These are phyloP conservation scores for Ctenopoma kingsleyae DNA, from an alignment of 2,797 vertebrate genomes.

Conservation along the genomic window DNA sequence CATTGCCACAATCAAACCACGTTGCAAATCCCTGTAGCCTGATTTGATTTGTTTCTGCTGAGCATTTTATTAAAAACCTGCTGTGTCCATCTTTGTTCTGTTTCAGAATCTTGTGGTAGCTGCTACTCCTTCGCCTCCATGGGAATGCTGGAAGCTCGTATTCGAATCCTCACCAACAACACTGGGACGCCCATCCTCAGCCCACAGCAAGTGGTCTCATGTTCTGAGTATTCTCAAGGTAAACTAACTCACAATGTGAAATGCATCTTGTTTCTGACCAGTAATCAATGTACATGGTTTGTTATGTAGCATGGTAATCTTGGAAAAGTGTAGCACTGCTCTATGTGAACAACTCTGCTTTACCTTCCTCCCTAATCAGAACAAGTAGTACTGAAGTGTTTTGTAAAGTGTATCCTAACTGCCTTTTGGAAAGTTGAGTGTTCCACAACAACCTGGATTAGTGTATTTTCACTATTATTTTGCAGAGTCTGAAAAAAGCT, in stretches of 20 bases:
- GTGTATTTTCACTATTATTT: slow-evolving; percentile 1
- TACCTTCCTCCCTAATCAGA: neutral
- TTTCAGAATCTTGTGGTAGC: slow-evolving; percentile 89
- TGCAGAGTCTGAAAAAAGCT: neutral
- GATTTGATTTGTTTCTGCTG: slow-evolving; percentile 31
- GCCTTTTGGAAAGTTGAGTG: neutral
- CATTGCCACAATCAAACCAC: slow-evolving; percentile 44
- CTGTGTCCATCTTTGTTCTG: neutral
- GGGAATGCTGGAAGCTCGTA: slow-evolving; percentile 95
- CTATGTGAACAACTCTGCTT: neutral
- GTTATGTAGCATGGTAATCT: neutral
- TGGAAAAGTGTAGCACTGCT: neutral
- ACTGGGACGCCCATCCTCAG: slow-evolving; percentile 89
- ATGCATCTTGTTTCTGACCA: neutral
- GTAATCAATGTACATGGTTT: neutral
- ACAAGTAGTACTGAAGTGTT: neutral
- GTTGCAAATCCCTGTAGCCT: slow-evolving; percentile 20
- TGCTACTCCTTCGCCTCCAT: slow-evolving; percentile 94
- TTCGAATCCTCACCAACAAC: slow-evolving; percentile 93
- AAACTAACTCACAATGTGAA: slow-evolving; percentile 13
- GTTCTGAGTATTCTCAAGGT: slow-evolving; percentile 97
- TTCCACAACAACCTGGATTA: slow-evolving; percentile 2
- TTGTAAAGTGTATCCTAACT: slow-evolving; percentile 3
- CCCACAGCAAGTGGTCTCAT: slow-evolving; percentile 95
- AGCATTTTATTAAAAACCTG: slow-evolving; percentile 37